phyloP scores from a whole-genome alignment of 2,888 invertebrate species.

The Artemia sinica region DNA sequence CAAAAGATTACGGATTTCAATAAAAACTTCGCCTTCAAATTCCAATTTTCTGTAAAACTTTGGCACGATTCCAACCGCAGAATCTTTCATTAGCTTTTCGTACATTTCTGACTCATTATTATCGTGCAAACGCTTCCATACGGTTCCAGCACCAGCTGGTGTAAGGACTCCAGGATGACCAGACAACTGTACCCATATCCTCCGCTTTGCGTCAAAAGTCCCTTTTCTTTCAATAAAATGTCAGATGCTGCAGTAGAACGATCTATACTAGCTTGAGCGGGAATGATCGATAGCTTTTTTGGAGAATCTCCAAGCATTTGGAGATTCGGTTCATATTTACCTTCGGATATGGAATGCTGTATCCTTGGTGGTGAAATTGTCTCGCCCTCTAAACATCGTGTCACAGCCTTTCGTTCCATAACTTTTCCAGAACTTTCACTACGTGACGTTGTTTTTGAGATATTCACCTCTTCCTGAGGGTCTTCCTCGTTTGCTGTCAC shows the following conservation, averaged over 20 bases:
- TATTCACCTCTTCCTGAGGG: too few relatives aligned
- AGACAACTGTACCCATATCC: slow-evolving; percentile 71
- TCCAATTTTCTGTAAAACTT: slow-evolving; percentile 41
- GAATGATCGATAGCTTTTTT: neutral
- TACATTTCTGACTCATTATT: slow-evolving; percentile 40
- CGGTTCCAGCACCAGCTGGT: slow-evolving; percentile 77
- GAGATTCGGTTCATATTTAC: too few relatives aligned
- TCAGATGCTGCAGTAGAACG: slow-evolving; percentile 77
- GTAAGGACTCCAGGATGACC: slow-evolving; percentile 84
- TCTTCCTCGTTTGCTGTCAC: too few relatives aligned
- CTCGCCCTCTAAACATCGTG: too few relatives aligned
- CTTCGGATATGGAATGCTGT: too few relatives aligned
- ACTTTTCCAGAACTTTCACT: too few relatives aligned
- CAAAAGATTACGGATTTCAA: slow-evolving; percentile 83
- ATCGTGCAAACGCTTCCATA: slow-evolving; percentile 61
- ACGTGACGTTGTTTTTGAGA: too few relatives aligned
- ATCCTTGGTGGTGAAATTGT: too few relatives aligned
- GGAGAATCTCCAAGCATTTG: too few relatives aligned
- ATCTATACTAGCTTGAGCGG: slow-evolving; percentile 41
- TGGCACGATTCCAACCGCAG: slow-evolving; percentile 56
- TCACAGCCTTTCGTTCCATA: too few relatives aligned
- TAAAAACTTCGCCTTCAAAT: slow-evolving; percentile 61
- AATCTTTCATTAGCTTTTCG: slow-evolving; percentile 56
- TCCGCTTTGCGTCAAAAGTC: slow-evolving; percentile 34
- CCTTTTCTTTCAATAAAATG: slow-evolving; percentile 43